A percentile compares a stretch with the other conserved stretches of the same genome.
These are phyloP conservation scores for Pangasianodon gigas DNA, from an alignment of 2,113 vertebrate genomes.

Conservation along the genomic window DNA sequence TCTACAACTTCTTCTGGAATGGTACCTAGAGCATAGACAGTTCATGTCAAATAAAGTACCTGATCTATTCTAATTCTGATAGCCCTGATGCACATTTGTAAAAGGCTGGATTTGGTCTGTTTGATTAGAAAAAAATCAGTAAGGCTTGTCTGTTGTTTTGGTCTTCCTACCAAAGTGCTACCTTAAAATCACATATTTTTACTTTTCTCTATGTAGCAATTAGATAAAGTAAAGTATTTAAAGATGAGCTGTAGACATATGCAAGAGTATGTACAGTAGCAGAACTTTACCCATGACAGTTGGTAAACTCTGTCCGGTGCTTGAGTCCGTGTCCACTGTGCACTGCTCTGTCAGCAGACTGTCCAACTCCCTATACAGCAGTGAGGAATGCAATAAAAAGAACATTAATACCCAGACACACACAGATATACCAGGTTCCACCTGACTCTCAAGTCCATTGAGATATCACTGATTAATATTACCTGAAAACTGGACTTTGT, in stretches of 20 bases:
- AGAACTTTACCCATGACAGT: conserved; percentile 82
- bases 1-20: conserved; percentile 92
- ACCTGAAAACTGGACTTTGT: neutral
- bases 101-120: neutral
- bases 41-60: neutral
- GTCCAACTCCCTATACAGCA: conserved; percentile 81
- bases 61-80: no score
- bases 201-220: neutral
- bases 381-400: conserved; percentile 17
- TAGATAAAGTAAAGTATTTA: neutral
- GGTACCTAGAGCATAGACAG: conserved; percentile 72
- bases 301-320: conserved; percentile 85
- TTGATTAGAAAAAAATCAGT: neutral
- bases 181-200: neutral
- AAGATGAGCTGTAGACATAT: neutral
- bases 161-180: neutral
- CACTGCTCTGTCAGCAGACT: conserved; percentile 87
- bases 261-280: neutral
- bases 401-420: neutral
- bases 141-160: neutral
- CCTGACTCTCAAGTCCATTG: no score
- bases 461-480: neutral
- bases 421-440: neutral
- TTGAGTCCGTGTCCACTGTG: conserved; percentile 85
- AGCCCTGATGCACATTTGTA: neutral